A percentile compares a stretch with the other conserved stretches of the same genome.
Conservation (phyloP, 2,888 invertebrate genomes). For the Rhimphoctona megacephalus region DNA sequence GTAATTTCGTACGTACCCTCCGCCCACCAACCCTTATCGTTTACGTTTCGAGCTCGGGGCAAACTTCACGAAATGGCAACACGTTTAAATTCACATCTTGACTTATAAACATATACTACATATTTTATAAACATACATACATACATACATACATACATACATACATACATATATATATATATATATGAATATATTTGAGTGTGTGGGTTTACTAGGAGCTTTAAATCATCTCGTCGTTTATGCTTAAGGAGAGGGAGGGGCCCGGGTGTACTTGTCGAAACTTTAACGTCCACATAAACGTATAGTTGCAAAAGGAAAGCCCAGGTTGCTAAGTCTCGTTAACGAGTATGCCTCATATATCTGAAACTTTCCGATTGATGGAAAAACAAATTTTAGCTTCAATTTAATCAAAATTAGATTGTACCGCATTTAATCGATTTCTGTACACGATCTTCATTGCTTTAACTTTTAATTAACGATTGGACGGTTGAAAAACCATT, state of each 20-base stretch:
- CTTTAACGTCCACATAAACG: conserved; percentile 49
- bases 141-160: background rate
- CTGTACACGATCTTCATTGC: background rate
- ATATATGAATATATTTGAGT: background rate
- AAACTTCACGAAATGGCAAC: conserved; percentile 53
- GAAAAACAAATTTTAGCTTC: conserved; percentile 42
- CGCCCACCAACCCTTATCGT: background rate
- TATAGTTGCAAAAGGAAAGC: conserved; percentile 2
- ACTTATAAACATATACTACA: conserved; percentile 14
- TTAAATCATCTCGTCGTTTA: conserved; percentile 66
- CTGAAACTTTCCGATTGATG: conserved; percentile 42
- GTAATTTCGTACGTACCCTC: conserved; percentile 20
- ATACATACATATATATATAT: background rate
- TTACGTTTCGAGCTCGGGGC: background rate
- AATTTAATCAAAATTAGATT: conserved; percentile 5
- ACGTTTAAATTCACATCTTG: conserved; percentile 50
- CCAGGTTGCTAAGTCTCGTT: conserved; percentile 1
- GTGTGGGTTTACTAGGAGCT: conserved; percentile 36
- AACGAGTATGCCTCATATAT: conserved; percentile 31
- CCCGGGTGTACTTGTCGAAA: conserved; percentile 51
- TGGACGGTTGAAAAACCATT: background rate
- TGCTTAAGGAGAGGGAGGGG: conserved; percentile 24
- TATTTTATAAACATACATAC: background rate
- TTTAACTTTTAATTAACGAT: background rate
- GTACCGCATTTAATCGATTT: background rate